These are phyloP conservation scores for Drosophila dives DNA, from an alignment of 2,888 invertebrate species.

Conservation along the genomic window DNA sequence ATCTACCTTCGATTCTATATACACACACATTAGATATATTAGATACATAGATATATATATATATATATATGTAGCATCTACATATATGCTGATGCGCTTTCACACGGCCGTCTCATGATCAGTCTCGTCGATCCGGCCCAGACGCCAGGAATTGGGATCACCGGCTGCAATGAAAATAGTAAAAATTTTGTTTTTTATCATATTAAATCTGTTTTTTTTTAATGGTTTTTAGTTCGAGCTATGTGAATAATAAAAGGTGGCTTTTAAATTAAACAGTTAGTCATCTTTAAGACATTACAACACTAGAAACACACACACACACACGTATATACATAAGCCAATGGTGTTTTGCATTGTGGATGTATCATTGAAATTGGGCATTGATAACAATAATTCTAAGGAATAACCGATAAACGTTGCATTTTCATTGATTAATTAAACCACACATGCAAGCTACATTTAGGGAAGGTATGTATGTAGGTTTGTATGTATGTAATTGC, in stretches of 20 bases:
- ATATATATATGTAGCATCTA: conserved; percentile 5
- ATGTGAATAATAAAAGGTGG: conserved; percentile 4
- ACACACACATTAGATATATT: conserved; percentile 10
- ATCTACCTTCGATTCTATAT: conserved; percentile 1
- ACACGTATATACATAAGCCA: conserved; percentile 5
- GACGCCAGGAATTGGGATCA: conserved; percentile 92
- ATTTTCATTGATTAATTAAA: conserved; percentile 10
- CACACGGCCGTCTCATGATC: conserved; percentile 93
- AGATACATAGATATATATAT: conserved; percentile 16
- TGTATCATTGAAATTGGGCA: conserved; percentile 1
- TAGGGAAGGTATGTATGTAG: no score
- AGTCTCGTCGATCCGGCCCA: conserved; percentile 92
- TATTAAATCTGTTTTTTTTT: background rate
- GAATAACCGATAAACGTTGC: conserved; percentile 2
- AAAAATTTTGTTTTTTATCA: background rate
- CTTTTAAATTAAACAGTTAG: conserved; percentile 16
- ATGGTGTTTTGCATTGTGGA: conserved; percentile 3
- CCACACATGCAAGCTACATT: conserved; percentile 37
- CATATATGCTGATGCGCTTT: conserved; percentile 74
- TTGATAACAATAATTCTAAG: conserved; percentile 1
- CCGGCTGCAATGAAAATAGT: conserved; percentile 85
- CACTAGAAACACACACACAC: conserved; percentile 2
- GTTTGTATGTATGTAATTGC: conserved; percentile 2
- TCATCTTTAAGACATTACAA: background rate
- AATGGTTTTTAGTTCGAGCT: conserved; percentile 11